Base-by-base conservation (phyloP, 2,797 vertebrate species). In the Simalia tracyae region DNA sequence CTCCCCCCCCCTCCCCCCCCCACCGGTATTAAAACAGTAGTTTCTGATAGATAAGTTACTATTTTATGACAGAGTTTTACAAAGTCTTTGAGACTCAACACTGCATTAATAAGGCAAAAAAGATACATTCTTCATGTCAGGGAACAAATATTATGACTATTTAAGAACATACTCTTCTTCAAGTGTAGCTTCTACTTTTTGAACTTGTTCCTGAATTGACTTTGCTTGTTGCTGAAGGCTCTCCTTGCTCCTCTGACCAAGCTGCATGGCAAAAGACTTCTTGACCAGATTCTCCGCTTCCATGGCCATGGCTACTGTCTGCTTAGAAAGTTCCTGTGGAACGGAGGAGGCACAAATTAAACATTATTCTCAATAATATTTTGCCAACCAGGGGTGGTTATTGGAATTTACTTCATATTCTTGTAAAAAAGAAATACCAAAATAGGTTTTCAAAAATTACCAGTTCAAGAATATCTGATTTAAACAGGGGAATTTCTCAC, bases 231-330 rank as follows among this genome's bases (percentile, higher is more conserved):
- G 98, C 22, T 97, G 96, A 90, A 99, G 98, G 61, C 97, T 96
- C 76, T 97, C 98, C 93, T 98, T 98, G 95, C 98, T 99, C 96
- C 98, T 98, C 84, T 98, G 98, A 57, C 99, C 98, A 11, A 99
- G 98, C 24, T 99, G 98, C 97, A 99, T 99, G 94, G 99, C 98
- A 85, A 97, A 96, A 31, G 99, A 98, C 96, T 98, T 98, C 97
- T 98, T 98, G 94, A 98, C 97, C 92, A 99, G 94, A 28, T 96
- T 98, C 95, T 98, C 98, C 97, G 98, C 98, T 90, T 98, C 98
- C 5, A 97, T 94, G 54, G 97, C 97, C 94, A 99, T 98, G 11
- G 96, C 98, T 97, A 98, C 98, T 93, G 98, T 96, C 91, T 97
- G 95, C 89, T 97, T 98, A 92, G 97, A 97, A 94, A 98, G 97